These are phyloP conservation scores for Catostylus mosaicus DNA, from an alignment of 30 jellyfish, hydroid and myxozoan genomes.

Conservation along the genomic window DNA sequence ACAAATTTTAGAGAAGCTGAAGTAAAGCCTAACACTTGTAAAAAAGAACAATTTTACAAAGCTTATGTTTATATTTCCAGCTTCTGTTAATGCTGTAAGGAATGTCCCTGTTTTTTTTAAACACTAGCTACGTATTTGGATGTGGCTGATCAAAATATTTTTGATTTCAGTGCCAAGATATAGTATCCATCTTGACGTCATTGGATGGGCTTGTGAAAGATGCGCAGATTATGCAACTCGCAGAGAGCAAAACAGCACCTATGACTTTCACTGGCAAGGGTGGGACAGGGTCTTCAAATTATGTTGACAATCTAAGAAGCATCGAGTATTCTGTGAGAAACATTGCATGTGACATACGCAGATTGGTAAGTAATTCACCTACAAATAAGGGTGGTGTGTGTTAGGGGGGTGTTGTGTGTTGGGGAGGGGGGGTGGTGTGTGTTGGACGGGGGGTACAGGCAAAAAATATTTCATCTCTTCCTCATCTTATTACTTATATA, in stretches of 20 bases:
- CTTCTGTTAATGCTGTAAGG: no score
- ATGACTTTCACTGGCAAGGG: background rate
- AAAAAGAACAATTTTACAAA: no score
- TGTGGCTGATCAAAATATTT: background rate
- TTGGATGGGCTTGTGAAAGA: background rate
- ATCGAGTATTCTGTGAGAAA: background rate
- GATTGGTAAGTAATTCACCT: slow-evolving; percentile 1
- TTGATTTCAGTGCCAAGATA: background rate
- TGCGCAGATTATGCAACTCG: background rate
- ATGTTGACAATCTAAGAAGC: background rate
- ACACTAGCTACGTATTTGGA: background rate
- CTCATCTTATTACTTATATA: no score
- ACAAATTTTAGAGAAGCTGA: no score
- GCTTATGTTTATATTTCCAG: no score
- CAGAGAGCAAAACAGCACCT: background rate
- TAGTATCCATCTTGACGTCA: background rate
- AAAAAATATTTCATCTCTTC: no score
- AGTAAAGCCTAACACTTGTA: no score
- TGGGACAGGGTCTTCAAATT: background rate
- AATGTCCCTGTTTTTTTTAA: no score
- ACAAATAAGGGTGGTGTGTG: no score
- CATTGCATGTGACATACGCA: background rate
- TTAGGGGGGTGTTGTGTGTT: no score
- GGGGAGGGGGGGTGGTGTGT: no score
- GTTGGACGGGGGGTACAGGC: no score